Percentiles rank a stretch among this genome's conserved stretches.
phyloP scores from a whole-genome alignment of 2,888 invertebrate genomes.

The Ornithoptera alexandrae region DNA sequence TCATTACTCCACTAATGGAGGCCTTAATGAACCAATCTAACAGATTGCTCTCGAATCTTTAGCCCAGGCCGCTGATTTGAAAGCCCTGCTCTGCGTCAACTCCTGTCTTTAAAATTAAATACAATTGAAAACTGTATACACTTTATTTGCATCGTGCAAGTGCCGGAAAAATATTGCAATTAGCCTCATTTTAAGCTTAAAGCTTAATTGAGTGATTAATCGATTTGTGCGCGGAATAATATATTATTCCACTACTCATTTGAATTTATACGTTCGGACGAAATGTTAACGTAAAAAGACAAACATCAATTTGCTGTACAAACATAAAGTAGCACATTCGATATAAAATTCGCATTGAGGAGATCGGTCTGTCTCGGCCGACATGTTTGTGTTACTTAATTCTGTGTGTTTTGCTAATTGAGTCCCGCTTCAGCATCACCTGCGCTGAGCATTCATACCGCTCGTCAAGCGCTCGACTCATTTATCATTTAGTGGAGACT shows the following conservation, averaged over 20 bases:
- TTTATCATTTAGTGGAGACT: conserved; percentile 58
- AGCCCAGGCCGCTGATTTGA: conserved; percentile 72
- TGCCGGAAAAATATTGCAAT: conserved; percentile 8
- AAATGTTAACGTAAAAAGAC: conserved; percentile 71
- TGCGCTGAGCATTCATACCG: conserved; percentile 45
- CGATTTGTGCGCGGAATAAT: background rate
- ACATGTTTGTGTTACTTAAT: conserved; percentile 76
- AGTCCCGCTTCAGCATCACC: conserved; percentile 65
- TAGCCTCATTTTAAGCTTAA: conserved; percentile 1
- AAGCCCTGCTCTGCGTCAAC: conserved; percentile 58
- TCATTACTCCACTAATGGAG: conserved; percentile 78
- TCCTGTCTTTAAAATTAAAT: conserved; percentile 65
- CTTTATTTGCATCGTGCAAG: conserved; percentile 13
- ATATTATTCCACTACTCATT: conserved; percentile 50
- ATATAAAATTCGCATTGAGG: conserved; percentile 77
- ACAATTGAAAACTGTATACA: conserved; percentile 35
- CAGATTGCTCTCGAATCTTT: conserved; percentile 78
- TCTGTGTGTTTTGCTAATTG: conserved; percentile 79
- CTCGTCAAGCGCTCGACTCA: conserved; percentile 45
- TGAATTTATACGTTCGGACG: conserved; percentile 13
- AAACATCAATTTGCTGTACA: conserved; percentile 77
- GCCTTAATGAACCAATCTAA: conserved; percentile 78
- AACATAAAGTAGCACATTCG: conserved; percentile 76
- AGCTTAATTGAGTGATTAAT: conserved; percentile 16
- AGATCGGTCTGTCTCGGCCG: conserved; percentile 64